Conservation (phyloP, 2,113 vertebrate species). For the Zootoca vivipara region DNA sequence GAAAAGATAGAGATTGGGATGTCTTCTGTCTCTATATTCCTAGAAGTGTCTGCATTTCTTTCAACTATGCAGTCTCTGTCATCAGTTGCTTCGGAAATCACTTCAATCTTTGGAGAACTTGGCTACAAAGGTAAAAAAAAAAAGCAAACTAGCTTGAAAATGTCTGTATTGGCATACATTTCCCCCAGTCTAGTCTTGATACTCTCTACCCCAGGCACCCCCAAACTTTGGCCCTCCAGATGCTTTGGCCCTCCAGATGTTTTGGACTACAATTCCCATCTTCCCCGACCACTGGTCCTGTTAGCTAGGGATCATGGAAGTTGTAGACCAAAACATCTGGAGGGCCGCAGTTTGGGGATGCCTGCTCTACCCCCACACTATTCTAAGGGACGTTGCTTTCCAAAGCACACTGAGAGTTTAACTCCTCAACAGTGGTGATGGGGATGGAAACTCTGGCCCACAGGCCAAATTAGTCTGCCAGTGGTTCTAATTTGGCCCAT, state of each 20-base stretch:
- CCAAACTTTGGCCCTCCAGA: too few relatives aligned
- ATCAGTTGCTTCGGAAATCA: constrained; percentile 71
- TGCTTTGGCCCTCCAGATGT: too few relatives aligned
- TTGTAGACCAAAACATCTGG: too few relatives aligned
- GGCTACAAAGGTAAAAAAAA: constrained; percentile 55
- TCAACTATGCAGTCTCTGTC: constrained; percentile 49
- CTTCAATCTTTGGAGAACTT: constrained; percentile 78
- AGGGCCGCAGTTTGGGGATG: not conserved
- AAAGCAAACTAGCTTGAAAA: not conserved
- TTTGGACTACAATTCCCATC: too few relatives aligned
- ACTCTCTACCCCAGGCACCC: not conserved
- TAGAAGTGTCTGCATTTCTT: not conserved
- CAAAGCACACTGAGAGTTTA: not conserved
- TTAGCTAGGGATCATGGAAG: too few relatives aligned
- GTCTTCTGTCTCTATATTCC: not conserved
- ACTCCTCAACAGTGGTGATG: not conserved
- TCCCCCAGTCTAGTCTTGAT: not conserved
- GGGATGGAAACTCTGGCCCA: too few relatives aligned
- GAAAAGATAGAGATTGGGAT: constrained; percentile 50
- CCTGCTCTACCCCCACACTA: not conserved
- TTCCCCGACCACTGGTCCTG: too few relatives aligned
- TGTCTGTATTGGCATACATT: not conserved
- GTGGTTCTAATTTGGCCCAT: too few relatives aligned
- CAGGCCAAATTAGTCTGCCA: too few relatives aligned
- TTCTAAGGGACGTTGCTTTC: not conserved